Base-by-base conservation (phyloP, 1,140 invertebrate species). In the Bombus breviceps region DNA sequence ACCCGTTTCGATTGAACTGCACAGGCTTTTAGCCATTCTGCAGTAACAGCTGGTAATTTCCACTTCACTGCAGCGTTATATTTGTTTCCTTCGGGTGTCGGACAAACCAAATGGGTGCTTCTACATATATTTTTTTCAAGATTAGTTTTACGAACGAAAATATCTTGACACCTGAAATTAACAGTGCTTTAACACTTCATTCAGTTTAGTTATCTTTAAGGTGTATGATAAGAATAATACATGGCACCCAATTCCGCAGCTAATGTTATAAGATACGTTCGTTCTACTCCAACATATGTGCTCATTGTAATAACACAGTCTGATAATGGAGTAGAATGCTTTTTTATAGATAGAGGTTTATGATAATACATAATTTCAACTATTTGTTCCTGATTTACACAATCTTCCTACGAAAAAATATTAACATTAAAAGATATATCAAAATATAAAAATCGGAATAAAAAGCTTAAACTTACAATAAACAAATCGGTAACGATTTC, bases 41-140 rank as follows among this genome's bases (percentile, higher is more conserved):
- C 96, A 2, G 92, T 96, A 3, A 99, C 96, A 39, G 97, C 97
- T 2, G 96, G 98, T 95, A 98, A 92, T 32, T 96, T 96, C 98
- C 98, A 99, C 92, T 98, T 98, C 1, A 98, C 93, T 1, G 98
- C 98, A 15, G 98, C 98, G 59, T 94, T 93, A 94, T 98, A 99
- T 93, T 99, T 99, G 74, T 97, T 96, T 0, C 98, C 98, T 84
- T 95, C 95, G 0, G 97, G 94, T 1, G 94, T 94, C 15, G 97
- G 96, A 83, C 97, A 98, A 39, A 99, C 94, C 1, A 99, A 95
- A 94, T 98, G 98, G 0, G 98, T 98, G 66, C 92, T 94, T 32
- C 85, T 91, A 2, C 89, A 89, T 25, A 88, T 95, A 68, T 94
- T 93, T 83, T 96, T 96, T 25, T 94, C 94, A 32, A 91, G 34